These are phyloP conservation scores for Cichladusa arquata DNA, from an alignment of 2,113 vertebrate species.

Conservation along the genomic window DNA sequence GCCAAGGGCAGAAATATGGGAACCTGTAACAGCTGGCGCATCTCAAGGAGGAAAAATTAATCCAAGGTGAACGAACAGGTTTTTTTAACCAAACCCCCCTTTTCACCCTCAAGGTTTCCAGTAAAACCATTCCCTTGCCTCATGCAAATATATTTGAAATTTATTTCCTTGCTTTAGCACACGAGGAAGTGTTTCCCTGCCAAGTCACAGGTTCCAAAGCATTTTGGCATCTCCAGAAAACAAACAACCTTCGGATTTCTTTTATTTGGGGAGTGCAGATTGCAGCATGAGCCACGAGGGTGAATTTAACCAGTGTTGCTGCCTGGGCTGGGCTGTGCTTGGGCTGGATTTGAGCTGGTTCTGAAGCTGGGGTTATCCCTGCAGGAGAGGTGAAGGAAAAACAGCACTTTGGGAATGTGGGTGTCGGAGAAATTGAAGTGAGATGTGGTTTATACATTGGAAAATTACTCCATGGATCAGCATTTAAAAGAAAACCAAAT, in stretches of 20 bases:
- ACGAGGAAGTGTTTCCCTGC: constrained; percentile 21
- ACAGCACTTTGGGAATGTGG: rapidly evolving
- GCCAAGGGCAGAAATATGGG: rapidly evolving
- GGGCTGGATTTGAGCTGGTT: not conserved
- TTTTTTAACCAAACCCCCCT: not conserved
- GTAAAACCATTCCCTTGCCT: not conserved
- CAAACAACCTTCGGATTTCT: not conserved
- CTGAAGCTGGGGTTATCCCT: not conserved
- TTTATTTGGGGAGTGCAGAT: not conserved
- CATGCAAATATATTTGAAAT: not conserved
- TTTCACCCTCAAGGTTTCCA: not conserved
- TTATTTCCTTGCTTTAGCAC: not conserved
- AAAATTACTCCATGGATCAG: not conserved
- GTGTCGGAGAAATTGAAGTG: not conserved
- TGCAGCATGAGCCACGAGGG: rapidly evolving
- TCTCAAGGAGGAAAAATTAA: not conserved
- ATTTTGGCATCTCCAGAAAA: constrained; percentile 18
- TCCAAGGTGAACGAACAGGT: rapidly evolving
- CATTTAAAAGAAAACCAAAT: rapidly evolving
- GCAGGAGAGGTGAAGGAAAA: not conserved
- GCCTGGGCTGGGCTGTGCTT: not conserved
- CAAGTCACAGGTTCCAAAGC: constrained; percentile 17
- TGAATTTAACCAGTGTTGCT: not conserved
- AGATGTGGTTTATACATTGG: rapidly evolving
- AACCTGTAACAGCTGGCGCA: not conserved